Percentiles rank a stretch among this genome's conserved stretches.
phyloP scores from a whole-genome alignment of 2,888 invertebrate species.

The Drosophila recens region DNA sequence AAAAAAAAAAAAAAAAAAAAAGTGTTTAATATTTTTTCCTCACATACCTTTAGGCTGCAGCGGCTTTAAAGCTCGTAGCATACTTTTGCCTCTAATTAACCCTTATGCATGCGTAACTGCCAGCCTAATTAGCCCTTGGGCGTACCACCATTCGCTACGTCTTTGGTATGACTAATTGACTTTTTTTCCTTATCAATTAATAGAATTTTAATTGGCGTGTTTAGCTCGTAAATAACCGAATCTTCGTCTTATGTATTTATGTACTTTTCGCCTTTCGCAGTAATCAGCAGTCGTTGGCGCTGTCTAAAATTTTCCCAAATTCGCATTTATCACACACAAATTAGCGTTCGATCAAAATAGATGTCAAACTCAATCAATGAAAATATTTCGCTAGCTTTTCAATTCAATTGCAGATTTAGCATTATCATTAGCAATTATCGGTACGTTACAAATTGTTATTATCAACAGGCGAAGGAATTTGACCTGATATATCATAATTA shows the following conservation, averaged over 20 bases:
- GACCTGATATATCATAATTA: constrained; percentile 28
- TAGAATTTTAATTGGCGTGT: constrained; percentile 59
- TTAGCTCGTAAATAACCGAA: constrained; percentile 17
- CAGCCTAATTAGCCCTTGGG: no score
- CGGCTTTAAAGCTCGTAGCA: no score
- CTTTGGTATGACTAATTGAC: constrained; percentile 40
- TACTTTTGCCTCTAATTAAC: no score
- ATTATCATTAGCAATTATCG: constrained; percentile 47
- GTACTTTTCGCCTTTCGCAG: neutral
- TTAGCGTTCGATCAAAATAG: constrained; percentile 71
- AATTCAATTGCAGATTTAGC: constrained; percentile 52
- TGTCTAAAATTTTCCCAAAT: constrained; percentile 49
- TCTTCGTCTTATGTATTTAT: constrained; percentile 17
- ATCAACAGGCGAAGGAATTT: constrained; percentile 45
- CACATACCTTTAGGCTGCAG: no score
- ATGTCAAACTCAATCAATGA: constrained; percentile 51
- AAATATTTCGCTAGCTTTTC: constrained; percentile 65
- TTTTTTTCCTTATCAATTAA: constrained; percentile 64
- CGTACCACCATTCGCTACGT: constrained; percentile 26
- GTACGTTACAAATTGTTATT: constrained; percentile 46
- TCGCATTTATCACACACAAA: constrained; percentile 60
- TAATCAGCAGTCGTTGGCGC: constrained; percentile 5
- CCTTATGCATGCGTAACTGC: no score
- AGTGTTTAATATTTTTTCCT: no score
- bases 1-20: no score